Percentiles rank a stretch among this genome's conserved stretches.
Conservation (phyloP, 2,888 invertebrate genomes). For the Pocota personata region DNA sequence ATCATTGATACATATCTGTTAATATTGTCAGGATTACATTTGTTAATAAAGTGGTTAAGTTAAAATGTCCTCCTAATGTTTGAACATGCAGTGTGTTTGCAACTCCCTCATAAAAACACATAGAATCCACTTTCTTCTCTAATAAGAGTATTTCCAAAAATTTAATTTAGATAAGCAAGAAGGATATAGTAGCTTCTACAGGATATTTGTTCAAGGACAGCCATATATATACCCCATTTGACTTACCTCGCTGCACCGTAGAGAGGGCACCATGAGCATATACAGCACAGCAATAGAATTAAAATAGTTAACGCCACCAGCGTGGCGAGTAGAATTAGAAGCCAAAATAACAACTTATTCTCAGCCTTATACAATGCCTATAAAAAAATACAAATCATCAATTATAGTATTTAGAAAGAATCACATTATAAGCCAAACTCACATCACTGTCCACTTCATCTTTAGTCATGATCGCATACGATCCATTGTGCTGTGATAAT, state of each 20-base stretch:
- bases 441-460: constrained; percentile 80
- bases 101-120: not conserved
- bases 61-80: too few species aligned
- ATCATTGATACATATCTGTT: too few species aligned
- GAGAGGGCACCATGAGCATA: constrained; percentile 93
- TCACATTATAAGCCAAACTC: constrained; percentile 72
- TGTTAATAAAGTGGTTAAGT: not conserved
- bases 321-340: constrained; percentile 90
- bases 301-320: constrained; percentile 89
- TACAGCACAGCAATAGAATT: constrained; percentile 90
- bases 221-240: not conserved
- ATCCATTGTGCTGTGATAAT: constrained; percentile 83
- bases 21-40: too few species aligned
- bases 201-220: not conserved
- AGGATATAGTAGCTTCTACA: constrained; percentile 58
- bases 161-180: constrained; percentile 43
- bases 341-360: constrained; percentile 89
- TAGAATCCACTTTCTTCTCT: not conserved
- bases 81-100: not conserved
- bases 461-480: constrained; percentile 80
- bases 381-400: not conserved
- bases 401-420: too few species aligned
- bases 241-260: constrained; percentile 89
- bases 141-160: not conserved
- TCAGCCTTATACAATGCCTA: constrained; percentile 89